Evolutionary conservation across 2,888 invertebrate genomes (phyloP), one percentile per base, ranked within the genome.

Genomic region (Ganaspis brasiliensis): DNA sequence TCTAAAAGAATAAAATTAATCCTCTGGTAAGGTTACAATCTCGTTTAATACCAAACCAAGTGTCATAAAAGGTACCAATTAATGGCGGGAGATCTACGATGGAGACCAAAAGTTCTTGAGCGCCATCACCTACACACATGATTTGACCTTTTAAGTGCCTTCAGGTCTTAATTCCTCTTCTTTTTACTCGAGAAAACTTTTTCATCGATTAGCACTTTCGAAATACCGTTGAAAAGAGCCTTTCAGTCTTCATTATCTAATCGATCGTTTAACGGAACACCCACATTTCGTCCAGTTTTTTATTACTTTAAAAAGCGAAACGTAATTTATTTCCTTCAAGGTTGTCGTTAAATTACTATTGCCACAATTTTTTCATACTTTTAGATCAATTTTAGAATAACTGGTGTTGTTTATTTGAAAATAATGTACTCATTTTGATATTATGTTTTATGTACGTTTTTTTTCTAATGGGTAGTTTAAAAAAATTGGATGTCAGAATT

Each of bases 61-160:
- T 67, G 45, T 67, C 37, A 63, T 63, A 63, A 40, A 63, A 67
- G 67, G 40, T 45, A 45, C 37, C 67, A 67, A 45, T 67, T 67
- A 45, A 45, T 24, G 40, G 21, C 12, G 14, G n/a, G 45, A 45
- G 67, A 45, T 14, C 45, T 45, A 24, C 2, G 16, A n/a, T 26
- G 26, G 19, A 35, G 35, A 35, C 61, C 16, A 40, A 61, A 61
- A 67, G 45, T 67, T 67, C 67, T 45, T 45, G n/a, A n/a, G n/a
- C 24, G 12, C 40, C 63, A 14, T 63, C 63, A 63, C 40, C 40
- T 40, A 37, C 40, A 40, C n/a, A 24, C 40, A 63, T 40, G n/a
- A 24, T 40, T 40, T 63, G 40, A 45, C 45, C 40, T 45, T 26
- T 21, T 24, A 26, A 67, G 67, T 67, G 45, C 45, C 24, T n/a